Percentiles rank a stretch among this genome's conserved stretches.
phyloP scores from a whole-genome alignment of 2,113 vertebrate genomes.

The Lophius piscatorius region DNA sequence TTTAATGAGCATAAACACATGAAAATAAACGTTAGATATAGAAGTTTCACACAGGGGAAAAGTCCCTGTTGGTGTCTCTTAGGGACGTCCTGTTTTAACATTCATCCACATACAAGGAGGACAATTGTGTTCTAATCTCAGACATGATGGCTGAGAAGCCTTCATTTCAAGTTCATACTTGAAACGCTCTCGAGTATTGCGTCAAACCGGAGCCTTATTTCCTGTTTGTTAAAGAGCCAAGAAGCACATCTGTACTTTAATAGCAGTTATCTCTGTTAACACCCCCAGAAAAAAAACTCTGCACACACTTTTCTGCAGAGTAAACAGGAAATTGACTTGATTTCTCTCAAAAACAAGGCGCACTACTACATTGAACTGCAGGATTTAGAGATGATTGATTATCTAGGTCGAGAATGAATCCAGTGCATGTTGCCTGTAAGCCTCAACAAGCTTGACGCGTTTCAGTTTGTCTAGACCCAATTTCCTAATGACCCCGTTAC shows the following conservation, averaged over 20 bases:
- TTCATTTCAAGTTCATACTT: no score
- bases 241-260: neutral
- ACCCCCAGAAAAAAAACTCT: no score
- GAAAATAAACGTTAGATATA: neutral
- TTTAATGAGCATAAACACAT: neutral
- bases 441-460: neutral
- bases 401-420: no score
- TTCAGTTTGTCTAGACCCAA: neutral
- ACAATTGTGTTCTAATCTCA: neutral
- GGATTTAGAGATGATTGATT: no score
- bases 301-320: neutral
- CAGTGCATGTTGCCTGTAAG: no score
- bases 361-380: neutral
- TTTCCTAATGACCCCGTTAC: neutral
- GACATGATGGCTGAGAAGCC: neutral
- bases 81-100: no score
- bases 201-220: neutral
- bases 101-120: neutral
- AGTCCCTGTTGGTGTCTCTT: no score
- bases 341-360: neutral
- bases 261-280: neutral
- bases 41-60: neutral
- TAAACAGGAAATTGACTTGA: no score
- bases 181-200: no score
- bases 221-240: neutral